Conservation (phyloP, 2,797 vertebrate species). For the Myotis planiceps region DNA sequence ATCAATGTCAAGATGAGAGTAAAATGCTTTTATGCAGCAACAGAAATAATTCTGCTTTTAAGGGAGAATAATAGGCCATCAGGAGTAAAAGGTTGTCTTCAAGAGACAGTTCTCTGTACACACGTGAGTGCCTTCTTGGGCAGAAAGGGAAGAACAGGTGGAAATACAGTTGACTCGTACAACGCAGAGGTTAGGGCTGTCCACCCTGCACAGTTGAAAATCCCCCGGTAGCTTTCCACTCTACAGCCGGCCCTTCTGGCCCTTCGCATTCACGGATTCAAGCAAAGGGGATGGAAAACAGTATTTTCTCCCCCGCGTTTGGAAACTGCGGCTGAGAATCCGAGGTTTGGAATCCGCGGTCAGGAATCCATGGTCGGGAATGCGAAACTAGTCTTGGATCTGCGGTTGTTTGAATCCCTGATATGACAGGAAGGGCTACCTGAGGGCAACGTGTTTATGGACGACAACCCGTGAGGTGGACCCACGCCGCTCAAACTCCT, state of each 20-base stretch:
- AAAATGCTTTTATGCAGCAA: slow-evolving; percentile 21
- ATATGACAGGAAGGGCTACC: not conserved
- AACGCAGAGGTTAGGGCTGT: not conserved
- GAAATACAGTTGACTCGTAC: not conserved
- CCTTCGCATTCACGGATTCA: not conserved
- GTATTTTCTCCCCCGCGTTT: not conserved
- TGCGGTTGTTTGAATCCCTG: not conserved
- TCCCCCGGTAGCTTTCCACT: not conserved
- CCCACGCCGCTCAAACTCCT: not conserved
- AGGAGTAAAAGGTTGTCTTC: not conserved
- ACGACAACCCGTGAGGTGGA: not conserved
- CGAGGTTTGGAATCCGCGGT: not conserved
- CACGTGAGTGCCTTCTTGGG: not conserved
- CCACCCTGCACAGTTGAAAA: not conserved
- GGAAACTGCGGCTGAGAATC: not conserved
- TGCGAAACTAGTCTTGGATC: not conserved
- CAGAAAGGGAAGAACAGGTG: not conserved
- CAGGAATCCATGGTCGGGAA: not conserved
- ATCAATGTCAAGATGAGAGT: slow-evolving; percentile 12
- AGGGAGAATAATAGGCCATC: not conserved
- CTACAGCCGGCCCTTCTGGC: not conserved
- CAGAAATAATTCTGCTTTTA: slow-evolving; percentile 17
- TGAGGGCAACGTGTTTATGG: not conserved
- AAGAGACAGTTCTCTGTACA: not conserved
- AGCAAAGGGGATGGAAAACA: not conserved